Evolutionary conservation across 2,888 invertebrate genomes (phyloP), one percentile per base, ranked within the genome.

Genomic region (Coleophora deauratella): DNA sequence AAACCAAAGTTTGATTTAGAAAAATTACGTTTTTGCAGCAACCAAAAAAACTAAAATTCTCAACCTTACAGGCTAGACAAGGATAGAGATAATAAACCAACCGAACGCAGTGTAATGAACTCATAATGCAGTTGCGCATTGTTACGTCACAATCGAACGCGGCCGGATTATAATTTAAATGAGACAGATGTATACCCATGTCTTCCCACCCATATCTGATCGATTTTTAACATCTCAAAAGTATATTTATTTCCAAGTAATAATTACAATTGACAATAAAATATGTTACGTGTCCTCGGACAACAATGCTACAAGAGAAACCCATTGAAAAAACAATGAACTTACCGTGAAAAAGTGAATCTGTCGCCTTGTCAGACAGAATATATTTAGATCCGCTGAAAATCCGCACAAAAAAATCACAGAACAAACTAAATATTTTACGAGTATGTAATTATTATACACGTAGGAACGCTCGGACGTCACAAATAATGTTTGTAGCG

Each of bases 161-260:
- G 60, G 76, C 50, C 67, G 81, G 74, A 48, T 81, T 68, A 74
- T 78, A 80, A 21, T 50, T 49, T 50, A 57, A 73, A 59, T 54
- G 72, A 66, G 74, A 76, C 52, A 52, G 66, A 41, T 33, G 51
- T 56, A 63, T 46, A 54, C 52, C 55, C 54, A 54, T 55, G 59
- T 64, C 63, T 72, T 64, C 81, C 81, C 85, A 85, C 85, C 86
- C 85, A 82, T 77, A 61, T 75, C 62, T 66, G 72, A 86, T 86
- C 84, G 86, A 86, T 86, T 86, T 85, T 84, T 74, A 78, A 66
- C 67, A 57, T 62, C 65, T 62, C 65, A 54, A 49, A 54, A 54
- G 43, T 49, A 36, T 53, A 61, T 55, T 59, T 33, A 14, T 56
- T 59, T 51, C 50, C 44, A 47, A 57, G 50, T 55, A 61, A 66